These are phyloP conservation scores for Phyllotreta cruciferae DNA, from an alignment of 2,888 invertebrate species.

Conservation along the genomic window DNA sequence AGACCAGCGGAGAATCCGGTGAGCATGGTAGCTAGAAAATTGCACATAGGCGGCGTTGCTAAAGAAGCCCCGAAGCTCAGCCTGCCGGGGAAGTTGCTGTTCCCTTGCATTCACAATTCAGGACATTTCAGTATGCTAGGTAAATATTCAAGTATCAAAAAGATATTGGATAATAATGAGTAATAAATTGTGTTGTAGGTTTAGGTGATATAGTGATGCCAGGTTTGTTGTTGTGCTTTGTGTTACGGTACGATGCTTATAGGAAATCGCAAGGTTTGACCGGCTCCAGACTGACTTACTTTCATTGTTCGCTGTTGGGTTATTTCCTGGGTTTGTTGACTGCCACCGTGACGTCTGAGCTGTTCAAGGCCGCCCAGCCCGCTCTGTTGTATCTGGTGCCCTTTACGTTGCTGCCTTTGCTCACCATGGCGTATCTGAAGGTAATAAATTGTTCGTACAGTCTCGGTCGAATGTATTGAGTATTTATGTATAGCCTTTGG, in stretches of 20 bases:
- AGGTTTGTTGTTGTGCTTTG: conserved; percentile 92
- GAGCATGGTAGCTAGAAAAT: conserved; percentile 89
- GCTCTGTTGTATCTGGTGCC: conserved; percentile 97
- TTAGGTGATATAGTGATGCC: conserved; percentile 94
- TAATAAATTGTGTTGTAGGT: too few species aligned
- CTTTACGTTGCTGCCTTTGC: conserved; percentile 93
- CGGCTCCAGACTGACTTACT: conserved; percentile 82
- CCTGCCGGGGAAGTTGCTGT: conserved; percentile 95
- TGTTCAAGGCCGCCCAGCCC: conserved; percentile 98
- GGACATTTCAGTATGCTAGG: conserved; percentile 97
- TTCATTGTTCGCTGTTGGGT: conserved; percentile 97
- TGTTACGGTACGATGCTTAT: conserved; percentile 95
- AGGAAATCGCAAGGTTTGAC: conserved; percentile 81
- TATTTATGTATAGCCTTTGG: too few species aligned
- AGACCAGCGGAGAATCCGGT: conserved; percentile 92
- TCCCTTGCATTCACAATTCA: conserved; percentile 94
- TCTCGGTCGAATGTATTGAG: too few species aligned
- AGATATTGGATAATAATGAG: too few species aligned
- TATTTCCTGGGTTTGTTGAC: conserved; percentile 95
- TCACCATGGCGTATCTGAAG: conserved; percentile 98
- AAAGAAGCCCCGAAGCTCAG: conserved; percentile 95
- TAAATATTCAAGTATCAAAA: too few species aligned
- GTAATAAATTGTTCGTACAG: conserved; percentile 65
- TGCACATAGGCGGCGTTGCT: conserved; percentile 89
- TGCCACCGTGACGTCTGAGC: conserved; percentile 96